Evolutionary conservation across 2,113 vertebrate genomes (phyloP).

Genomic region (Coturnix japonica): DNA sequence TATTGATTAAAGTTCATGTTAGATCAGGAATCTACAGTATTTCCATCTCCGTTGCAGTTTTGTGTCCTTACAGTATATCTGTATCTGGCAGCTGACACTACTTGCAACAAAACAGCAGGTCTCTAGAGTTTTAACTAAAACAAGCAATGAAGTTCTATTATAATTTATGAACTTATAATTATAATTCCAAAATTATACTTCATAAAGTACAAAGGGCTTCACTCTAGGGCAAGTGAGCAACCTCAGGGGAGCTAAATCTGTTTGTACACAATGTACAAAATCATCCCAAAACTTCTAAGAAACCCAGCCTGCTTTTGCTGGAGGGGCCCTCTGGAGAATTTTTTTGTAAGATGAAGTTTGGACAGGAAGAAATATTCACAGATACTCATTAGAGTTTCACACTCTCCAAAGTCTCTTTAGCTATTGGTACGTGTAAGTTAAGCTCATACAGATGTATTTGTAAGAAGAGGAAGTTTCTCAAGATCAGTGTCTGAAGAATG

Average conservation of each 20-base stretch:
- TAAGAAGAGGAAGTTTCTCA: not conserved
- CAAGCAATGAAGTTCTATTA: not conserved
- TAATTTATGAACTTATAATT: no score
- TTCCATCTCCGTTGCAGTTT: not conserved
- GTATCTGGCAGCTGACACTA: not conserved
- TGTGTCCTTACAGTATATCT: not conserved
- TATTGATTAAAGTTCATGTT: not conserved
- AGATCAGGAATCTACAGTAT: not conserved
- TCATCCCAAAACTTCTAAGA: not conserved
- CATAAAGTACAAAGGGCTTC: not conserved
- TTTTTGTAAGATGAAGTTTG: not conserved
- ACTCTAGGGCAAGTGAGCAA: rapidly evolving
- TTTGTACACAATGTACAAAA: not conserved
- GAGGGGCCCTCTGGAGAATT: not conserved
- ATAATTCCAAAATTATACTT: not conserved
- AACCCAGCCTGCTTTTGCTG: not conserved
- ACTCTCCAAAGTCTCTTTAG: not conserved
- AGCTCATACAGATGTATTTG: not conserved
- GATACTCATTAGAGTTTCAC: not conserved
- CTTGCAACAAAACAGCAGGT: not conserved
- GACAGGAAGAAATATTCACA: not conserved
- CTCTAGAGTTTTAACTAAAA: not conserved
- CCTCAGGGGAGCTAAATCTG: not conserved
- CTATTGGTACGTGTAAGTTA: not conserved
- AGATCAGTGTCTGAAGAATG: slow-evolving; percentile 18